These are phyloP conservation scores for Enteromius trimaculatus DNA, from an alignment of 2,797 vertebrate species.

Conservation along the genomic window DNA sequence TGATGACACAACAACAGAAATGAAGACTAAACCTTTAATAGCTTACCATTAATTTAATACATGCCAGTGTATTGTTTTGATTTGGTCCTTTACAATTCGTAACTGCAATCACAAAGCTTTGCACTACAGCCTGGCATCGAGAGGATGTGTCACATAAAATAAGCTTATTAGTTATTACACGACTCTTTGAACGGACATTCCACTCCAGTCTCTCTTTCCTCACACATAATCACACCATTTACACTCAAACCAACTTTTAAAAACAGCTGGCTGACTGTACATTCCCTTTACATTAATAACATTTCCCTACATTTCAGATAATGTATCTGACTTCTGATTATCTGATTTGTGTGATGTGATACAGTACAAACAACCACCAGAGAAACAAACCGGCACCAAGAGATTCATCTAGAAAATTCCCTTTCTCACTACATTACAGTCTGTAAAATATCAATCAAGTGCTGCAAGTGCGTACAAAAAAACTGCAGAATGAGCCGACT, in stretches of 20 bases:
- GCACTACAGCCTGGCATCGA: neutral
- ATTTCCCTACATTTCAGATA: neutral
- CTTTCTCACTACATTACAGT: neutral
- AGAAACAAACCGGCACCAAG: neutral
- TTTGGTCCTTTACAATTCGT: neutral
- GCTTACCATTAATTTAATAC: neutral
- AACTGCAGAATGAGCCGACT: neutral
- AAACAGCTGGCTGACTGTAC: neutral
- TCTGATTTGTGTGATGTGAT: neutral
- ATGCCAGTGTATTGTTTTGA: neutral
- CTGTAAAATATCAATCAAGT: neutral
- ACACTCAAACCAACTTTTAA: neutral
- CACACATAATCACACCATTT: neutral
- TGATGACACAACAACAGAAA: neutral
- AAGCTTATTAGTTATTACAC: neutral
- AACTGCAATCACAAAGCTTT: neutral
- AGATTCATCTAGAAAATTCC: neutral
- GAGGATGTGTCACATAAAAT: neutral
- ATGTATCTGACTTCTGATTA: neutral
- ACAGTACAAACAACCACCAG: neutral
- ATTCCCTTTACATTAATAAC: neutral
- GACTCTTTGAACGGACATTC: neutral
- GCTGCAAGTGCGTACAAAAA: neutral
- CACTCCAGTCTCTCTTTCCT: no score
- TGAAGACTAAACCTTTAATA: neutral